Percentiles rank a stretch among this genome's conserved stretches.
These are phyloP conservation scores for Oncorhynchus nerka DNA, from an alignment of 2,113 vertebrate species.

Conservation along the genomic window DNA sequence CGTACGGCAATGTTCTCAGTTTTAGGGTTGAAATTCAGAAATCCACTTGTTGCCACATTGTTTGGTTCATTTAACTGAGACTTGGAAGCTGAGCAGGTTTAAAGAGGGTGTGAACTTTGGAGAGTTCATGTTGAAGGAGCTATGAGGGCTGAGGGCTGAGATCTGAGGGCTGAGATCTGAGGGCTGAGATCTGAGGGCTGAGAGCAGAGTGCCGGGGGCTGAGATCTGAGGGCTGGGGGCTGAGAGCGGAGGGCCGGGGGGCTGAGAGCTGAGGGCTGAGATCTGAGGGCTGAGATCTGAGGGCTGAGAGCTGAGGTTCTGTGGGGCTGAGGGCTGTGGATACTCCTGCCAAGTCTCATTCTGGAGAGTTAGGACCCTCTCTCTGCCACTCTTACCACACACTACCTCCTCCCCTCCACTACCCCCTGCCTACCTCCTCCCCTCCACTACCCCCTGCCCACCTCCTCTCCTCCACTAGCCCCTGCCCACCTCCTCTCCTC, in stretches of 20 bases:
- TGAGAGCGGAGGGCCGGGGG: too few relatives aligned
- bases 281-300: fast-evolving
- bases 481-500: too few relatives aligned
- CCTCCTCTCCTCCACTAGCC: too few relatives aligned
- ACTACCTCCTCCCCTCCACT: too few relatives aligned
- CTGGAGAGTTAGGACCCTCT: background rate
- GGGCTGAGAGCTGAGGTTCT: background rate
- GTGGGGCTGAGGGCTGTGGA: too few relatives aligned
- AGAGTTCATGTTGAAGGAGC: constrained; percentile 7
- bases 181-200: too few relatives aligned
- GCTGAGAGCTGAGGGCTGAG: too few relatives aligned
- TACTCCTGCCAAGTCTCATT: background rate
- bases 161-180: background rate
- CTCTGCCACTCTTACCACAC: too few relatives aligned
- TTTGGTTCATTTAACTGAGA: constrained; percentile 25
- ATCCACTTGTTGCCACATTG: constrained; percentile 32
- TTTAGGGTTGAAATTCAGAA: constrained; percentile 1
- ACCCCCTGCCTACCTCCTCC: too few relatives aligned
- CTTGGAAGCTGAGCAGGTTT: constrained; percentile 18
- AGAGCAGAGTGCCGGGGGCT: fast-evolving
- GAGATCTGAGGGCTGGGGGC: too few relatives aligned
- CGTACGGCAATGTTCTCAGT: background rate
- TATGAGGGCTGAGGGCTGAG: background rate
- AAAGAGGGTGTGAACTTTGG: constrained; percentile 10
- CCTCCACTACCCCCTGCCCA: too few relatives aligned